Evolutionary conservation across 2,113 vertebrate species (phyloP), one percentile per base, ranked within the genome.

Genomic region (Lipotes vexillifer): DNA sequence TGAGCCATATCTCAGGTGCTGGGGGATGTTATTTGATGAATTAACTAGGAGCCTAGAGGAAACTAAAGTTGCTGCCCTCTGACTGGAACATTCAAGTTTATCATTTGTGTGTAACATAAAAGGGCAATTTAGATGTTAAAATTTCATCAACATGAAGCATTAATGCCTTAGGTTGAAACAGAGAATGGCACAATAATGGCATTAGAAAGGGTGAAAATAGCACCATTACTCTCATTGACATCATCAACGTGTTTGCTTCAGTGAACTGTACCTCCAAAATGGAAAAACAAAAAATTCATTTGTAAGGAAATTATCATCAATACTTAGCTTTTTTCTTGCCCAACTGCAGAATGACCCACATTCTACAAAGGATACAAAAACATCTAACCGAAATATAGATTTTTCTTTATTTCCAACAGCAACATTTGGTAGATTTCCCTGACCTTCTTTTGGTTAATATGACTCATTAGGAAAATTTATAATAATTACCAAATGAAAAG

Each of bases 121-220:
- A 97, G 33, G 25, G 55, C 85, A 96, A 96, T 97, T 95, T 97
- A 90, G 95, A 78, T 80, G 93, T 98, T 97, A 97, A 98, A 97
- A 96, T 97, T 95, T 97, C 97, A 98, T 97, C 95, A 97, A 74
- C 81, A 96, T 96, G 81, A 97, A 98, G 94, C 66, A 96, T 97
- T 96, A 96, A 97, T 96, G 93, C 17, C 74, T 93, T 94, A 88
- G 81, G 71, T 93, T 75, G 21, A 97, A 96, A 88, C 82, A 96
- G 71, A 96, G 88, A 97, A 87, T 33, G 80, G 65, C 25, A 38
- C 46, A 97, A 97, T 95, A 97, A 93, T 93, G 90, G 23, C 94
- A 96, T 96, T 97, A 95, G 72, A 92, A 97, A 97, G 78, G 61
- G 74, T 88, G 85, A 91, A 94, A 95, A 96, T 57, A 78, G 18